phyloP scores from a whole-genome alignment of 2,113 vertebrate species.

The Polypterus senegalus region DNA sequence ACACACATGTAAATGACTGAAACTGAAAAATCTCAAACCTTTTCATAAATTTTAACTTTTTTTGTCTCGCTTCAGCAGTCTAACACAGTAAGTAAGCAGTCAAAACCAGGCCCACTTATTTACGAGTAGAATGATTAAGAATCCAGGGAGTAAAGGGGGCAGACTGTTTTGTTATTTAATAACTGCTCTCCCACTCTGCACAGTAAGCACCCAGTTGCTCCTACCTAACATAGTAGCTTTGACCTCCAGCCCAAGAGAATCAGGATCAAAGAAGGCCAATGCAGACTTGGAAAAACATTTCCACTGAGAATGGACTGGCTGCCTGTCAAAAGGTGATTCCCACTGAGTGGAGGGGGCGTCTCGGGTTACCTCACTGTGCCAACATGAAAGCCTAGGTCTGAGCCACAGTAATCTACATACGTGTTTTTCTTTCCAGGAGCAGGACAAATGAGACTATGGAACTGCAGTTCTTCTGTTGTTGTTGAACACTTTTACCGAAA shows the following conservation, averaged over 20 bases:
- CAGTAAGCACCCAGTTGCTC: conserved; percentile 33
- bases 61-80: too few species aligned
- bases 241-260: conserved; percentile 57
- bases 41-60: too few species aligned
- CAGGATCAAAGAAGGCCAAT: conserved; percentile 73
- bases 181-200: conserved; percentile 31
- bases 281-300: conserved; percentile 90
- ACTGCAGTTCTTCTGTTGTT: conserved; percentile 17
- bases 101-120: neutral
- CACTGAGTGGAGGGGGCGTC: conserved; percentile 60
- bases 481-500: conserved; percentile 18
- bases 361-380: conserved; percentile 67
- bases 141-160: conserved; percentile 9
- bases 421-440: conserved; percentile 64
- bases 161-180: conserved; percentile 23
- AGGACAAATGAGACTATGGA: conserved; percentile 53
- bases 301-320: conserved; percentile 75
- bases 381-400: conserved; percentile 72
- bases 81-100: neutral
- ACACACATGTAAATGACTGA: too few species aligned
- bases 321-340: conserved; percentile 87
- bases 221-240: conserved; percentile 57
- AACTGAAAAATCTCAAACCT: too few species aligned
- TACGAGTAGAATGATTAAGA: conserved; percentile 11
- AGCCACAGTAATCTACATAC: conserved; percentile 61